Conservation (phyloP, 2,888 invertebrate species). For the Caenorhabditis japonica region DNA sequence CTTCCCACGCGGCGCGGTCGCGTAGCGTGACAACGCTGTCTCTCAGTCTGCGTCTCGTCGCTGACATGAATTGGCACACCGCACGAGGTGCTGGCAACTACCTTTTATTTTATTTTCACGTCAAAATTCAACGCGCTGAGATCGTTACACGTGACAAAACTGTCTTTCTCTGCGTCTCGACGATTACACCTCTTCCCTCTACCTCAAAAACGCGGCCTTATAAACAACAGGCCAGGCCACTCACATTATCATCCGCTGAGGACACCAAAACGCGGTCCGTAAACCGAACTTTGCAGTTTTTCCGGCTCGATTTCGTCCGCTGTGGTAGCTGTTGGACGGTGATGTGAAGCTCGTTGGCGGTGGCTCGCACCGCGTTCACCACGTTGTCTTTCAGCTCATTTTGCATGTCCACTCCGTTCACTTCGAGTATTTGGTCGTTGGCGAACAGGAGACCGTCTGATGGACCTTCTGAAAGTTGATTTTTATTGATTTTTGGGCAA, state of each 20-base stretch:
- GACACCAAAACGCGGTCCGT: slow-evolving; percentile 70
- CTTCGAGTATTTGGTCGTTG: slow-evolving; percentile 90
- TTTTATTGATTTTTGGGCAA: too few species aligned
- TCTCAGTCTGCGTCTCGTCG: too few species aligned
- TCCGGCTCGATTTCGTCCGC: slow-evolving; percentile 49
- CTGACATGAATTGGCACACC: too few species aligned
- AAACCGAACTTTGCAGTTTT: slow-evolving; percentile 70
- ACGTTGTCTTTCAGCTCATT: slow-evolving; percentile 82
- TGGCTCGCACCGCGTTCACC: slow-evolving; percentile 63
- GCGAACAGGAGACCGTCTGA: slow-evolving; percentile 91
- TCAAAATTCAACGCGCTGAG: not conserved
- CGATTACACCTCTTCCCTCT: too few species aligned
- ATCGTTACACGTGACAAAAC: too few species aligned
- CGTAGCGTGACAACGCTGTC: too few species aligned
- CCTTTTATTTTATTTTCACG: not conserved
- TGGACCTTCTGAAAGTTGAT: slow-evolving; percentile 86
- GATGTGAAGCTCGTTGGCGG: slow-evolving; percentile 55
- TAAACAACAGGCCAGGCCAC: too few species aligned
- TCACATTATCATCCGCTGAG: slow-evolving; percentile 41
- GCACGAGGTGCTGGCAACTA: not conserved
- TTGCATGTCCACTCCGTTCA: slow-evolving; percentile 91
- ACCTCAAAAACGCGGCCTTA: too few species aligned
- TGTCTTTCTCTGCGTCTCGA: too few species aligned
- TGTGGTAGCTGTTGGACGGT: slow-evolving; percentile 66
- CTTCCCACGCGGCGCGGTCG: too few species aligned